Evolutionary conservation across 92 coral and sea anemone species (phyloP), one percentile per base, ranked within the genome.

Genomic region (Bergia sp.): DNA sequence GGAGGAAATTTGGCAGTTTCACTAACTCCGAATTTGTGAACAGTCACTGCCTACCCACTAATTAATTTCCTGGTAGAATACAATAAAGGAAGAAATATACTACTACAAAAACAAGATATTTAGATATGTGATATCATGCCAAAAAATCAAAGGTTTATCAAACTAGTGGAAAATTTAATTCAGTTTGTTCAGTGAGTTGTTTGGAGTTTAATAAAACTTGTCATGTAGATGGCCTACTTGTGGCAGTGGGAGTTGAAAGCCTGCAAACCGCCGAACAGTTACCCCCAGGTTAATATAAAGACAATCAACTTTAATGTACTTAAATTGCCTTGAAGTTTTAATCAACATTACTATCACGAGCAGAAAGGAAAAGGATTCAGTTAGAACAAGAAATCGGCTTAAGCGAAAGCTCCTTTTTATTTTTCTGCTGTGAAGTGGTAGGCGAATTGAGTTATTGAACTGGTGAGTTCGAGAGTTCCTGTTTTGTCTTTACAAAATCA

Each of bases 251-350:
- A 79, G 9, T 79, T 79, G 3, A 53, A 49, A 49, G 21, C 49
- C 36, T 79, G 50, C 49, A 20, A 69, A 37, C 36, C 39, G 61
- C 79, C 87, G 79, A 47, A 69, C 65, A 2, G 43, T 55, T 36
- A 69, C 87, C 87, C 87, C 64, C 69, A 15, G 87, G 79, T 42
- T 47, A 69, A 50, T 43, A 49, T 41, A 29, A 36, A 71, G 87
- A 71, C 79, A 84, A 84, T 84, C 66, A 71, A 84, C 79, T 72
- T 84, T 84, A 84, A 84, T 84, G 67, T 67, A 47, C 77, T 84
- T 72, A 71, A 84, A 84, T 84, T 84, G 43, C 40, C 45, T 16
- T 36, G 79, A 16, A 71, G 75, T 84, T 72, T 69, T 84, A 43
- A 72, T 10, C 87, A 41, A 49, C 61, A 45, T 43, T 71, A 69